Evolutionary conservation across 2,888 invertebrate species (phyloP).

Genomic region (Clepsis dumicolana): DNA sequence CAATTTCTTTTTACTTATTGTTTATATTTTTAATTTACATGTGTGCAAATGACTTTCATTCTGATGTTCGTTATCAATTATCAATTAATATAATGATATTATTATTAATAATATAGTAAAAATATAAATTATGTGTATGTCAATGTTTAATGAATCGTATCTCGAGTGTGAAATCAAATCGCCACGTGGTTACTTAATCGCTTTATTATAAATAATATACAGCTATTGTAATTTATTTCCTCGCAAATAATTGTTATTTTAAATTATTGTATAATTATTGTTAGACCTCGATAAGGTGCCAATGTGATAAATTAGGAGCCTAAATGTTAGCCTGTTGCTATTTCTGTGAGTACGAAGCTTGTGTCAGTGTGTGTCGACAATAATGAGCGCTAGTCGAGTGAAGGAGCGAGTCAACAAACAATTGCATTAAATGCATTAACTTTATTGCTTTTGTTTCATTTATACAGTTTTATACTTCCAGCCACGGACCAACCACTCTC

Average conservation of each 20-base stretch:
- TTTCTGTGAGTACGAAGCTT: constrained; percentile 59
- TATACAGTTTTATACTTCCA: constrained; percentile 18
- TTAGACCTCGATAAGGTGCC: constrained; percentile 80
- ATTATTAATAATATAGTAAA: too few relatives aligned
- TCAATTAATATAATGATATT: not conserved
- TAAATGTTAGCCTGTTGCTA: constrained; percentile 67
- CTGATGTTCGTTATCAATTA: not conserved
- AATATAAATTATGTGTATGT: not conserved
- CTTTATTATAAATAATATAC: constrained; percentile 40
- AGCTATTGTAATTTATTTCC: constrained; percentile 77
- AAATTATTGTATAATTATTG: constrained; percentile 69
- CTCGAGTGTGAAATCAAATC: constrained; percentile 25
- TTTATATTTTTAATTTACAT: not conserved
- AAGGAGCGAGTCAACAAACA: constrained; percentile 68
- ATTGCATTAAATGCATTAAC: constrained; percentile 83
- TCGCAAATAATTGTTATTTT: constrained; percentile 66
- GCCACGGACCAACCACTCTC: too few relatives aligned
- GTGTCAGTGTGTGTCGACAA: constrained; percentile 58
- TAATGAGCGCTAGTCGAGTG: constrained; percentile 63
- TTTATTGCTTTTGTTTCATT: constrained; percentile 69
- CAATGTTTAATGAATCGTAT: constrained; percentile 20
- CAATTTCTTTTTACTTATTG: not conserved
- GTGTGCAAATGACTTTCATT: not conserved
- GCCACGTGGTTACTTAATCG: constrained; percentile 43
- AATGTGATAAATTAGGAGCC: constrained; percentile 84